These are phyloP conservation scores for Eufriesea mexicana DNA, from an alignment of 1,140 invertebrate species.

Conservation along the genomic window DNA sequence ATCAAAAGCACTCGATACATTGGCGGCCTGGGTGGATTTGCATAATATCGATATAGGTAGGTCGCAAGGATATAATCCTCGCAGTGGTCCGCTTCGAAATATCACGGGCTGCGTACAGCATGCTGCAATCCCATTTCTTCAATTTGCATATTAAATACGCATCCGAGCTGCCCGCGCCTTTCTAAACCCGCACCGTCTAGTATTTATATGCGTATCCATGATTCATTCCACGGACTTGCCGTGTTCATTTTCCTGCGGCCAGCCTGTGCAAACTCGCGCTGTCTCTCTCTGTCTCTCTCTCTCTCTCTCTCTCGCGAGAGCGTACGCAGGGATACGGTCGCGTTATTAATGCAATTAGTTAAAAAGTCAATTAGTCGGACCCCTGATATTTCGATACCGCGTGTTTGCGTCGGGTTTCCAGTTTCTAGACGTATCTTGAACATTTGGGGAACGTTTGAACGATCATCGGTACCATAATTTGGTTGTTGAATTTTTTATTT, in stretches of 20 bases:
- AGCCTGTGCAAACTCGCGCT: conserved; percentile 17
- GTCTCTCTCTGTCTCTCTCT: no score
- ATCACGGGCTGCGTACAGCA: conserved; percentile 61
- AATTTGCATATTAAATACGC: conserved; percentile 75
- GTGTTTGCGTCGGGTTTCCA: neutral
- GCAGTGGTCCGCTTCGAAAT: conserved; percentile 59
- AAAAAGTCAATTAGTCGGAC: conserved; percentile 45
- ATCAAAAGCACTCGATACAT: conserved; percentile 55
- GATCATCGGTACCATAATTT: no score
- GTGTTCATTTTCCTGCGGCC: conserved; percentile 44
- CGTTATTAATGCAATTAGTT: conserved; percentile 51
- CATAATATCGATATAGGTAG: conserved; percentile 66
- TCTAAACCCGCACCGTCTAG: conserved; percentile 46
- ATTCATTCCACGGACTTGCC: conserved; percentile 56
- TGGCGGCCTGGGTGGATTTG: conserved; percentile 50
- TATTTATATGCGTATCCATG: conserved; percentile 63
- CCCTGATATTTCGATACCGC: neutral
- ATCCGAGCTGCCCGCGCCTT: conserved; percentile 50
- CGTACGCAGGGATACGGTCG: neutral
- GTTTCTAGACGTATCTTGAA: neutral
- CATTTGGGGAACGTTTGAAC: no score
- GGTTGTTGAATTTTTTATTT: neutral
- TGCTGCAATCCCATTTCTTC: conserved; percentile 69
- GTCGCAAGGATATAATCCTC: conserved; percentile 65
- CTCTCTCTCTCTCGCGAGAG: no score